Evolutionary conservation across 2,888 invertebrate genomes (phyloP).

Genomic region (Podabrus alpinus): DNA sequence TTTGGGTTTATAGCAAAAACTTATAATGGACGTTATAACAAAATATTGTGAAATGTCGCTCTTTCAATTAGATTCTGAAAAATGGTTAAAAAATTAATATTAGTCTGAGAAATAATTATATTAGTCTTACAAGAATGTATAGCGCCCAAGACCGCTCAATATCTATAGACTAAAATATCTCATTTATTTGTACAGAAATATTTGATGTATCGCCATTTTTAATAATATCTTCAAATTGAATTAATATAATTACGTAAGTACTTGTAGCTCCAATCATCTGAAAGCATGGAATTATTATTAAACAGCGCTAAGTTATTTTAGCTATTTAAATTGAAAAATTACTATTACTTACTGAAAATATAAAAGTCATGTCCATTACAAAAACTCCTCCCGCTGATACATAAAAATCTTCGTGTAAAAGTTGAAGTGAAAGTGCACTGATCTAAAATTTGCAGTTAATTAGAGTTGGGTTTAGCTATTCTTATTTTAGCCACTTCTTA

Average conservation of each 20-base stretch:
- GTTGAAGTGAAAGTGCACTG: neutral
- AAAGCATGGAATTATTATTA: neutral
- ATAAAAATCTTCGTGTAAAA: neutral
- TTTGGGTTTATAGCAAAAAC: too few relatives aligned
- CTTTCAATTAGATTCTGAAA: too few relatives aligned
- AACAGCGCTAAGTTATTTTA: too few relatives aligned
- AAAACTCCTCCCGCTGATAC: neutral
- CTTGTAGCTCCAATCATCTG: neutral
- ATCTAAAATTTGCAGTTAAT: neutral
- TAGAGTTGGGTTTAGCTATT: too few relatives aligned
- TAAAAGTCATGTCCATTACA: neutral
- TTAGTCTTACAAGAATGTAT: too few relatives aligned
- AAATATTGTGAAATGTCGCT: too few relatives aligned
- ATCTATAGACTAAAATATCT: neutral
- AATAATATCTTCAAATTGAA: neutral
- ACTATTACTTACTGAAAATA: neutral
- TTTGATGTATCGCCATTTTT: neutral
- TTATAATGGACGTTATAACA: too few relatives aligned
- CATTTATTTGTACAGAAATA: neutral
- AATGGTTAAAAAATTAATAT: too few relatives aligned
- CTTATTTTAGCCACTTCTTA: too few relatives aligned
- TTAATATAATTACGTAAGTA: neutral
- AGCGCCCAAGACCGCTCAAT: too few relatives aligned
- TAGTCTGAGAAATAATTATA: too few relatives aligned
- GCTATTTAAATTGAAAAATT: neutral